Evolutionary conservation across 1,140 invertebrate species (phyloP).

Genomic region (Apocrypta bakeri): DNA sequence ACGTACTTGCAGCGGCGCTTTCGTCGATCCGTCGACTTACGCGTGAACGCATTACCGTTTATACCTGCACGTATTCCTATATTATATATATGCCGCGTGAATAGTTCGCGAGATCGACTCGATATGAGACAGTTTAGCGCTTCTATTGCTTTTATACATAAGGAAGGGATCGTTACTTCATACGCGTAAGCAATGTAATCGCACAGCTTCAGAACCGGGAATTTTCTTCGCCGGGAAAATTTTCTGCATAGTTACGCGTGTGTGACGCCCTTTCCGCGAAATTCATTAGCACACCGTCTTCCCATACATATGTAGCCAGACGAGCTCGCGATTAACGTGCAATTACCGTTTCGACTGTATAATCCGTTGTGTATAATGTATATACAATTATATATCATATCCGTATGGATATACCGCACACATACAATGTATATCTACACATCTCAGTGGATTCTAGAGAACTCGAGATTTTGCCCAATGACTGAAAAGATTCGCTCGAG

Average conservation of each 20-base stretch:
- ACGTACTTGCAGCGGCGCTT: not conserved
- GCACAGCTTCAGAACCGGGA: not conserved
- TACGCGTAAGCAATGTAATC: too few species aligned
- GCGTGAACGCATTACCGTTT: too few species aligned
- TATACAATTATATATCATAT: not conserved
- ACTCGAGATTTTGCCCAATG: not conserved
- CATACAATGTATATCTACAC: too few species aligned
- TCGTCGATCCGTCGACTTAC: too few species aligned
- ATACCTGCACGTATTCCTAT: too few species aligned
- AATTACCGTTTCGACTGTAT: not conserved
- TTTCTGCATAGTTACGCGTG: not conserved
- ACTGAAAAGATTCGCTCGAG: conserved; percentile 34
- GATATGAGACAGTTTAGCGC: not conserved
- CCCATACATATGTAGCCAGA: not conserved
- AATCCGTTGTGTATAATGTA: not conserved
- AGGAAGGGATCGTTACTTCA: not conserved
- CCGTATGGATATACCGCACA: too few species aligned
- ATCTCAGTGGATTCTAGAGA: not conserved
- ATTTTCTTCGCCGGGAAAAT: not conserved
- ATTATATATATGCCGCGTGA: not conserved
- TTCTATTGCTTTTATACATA: not conserved
- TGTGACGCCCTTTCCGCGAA: not conserved
- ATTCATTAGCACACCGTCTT: not conserved
- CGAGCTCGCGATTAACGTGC: not conserved
- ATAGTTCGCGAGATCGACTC: not conserved